phyloP scores from a whole-genome alignment of 92 coral and sea anemone species.

The Epizoanthus fatuus region DNA sequence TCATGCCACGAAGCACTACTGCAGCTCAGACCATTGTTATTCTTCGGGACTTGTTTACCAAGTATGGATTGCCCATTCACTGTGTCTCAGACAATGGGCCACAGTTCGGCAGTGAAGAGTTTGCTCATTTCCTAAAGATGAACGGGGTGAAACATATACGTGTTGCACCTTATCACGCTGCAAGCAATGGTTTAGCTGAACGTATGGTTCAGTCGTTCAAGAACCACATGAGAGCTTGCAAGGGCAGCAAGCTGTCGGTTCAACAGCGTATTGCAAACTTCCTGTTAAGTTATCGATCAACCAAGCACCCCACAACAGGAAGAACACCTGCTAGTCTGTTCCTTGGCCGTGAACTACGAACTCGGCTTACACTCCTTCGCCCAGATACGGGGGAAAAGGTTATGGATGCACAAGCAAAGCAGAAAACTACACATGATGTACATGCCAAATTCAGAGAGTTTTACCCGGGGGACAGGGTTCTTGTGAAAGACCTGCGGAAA shows the following conservation, averaged over 20 bases:
- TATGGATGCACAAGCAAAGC: conserved; percentile 51
- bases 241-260: conserved; percentile 7
- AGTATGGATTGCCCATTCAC: not conserved
- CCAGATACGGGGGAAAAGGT: conserved; percentile 40
- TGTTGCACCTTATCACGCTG: conserved; percentile 1
- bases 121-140: not conserved
- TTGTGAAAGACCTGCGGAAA: conserved; percentile 29
- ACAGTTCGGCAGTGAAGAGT: not conserved
- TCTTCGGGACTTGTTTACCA: not conserved
- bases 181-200: conserved; percentile 15
- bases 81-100: conserved; percentile 16
- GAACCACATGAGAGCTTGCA: conserved; percentile 3
- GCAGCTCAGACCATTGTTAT: conserved; percentile 8
- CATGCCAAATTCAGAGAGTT: conserved; percentile 40
- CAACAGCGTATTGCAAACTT: conserved; percentile 44
- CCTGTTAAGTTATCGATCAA: conserved; percentile 43
- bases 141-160: not conserved
- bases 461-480: conserved; percentile 46
- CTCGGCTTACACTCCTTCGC: conserved; percentile 32
- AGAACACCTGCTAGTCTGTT: conserved; percentile 56
- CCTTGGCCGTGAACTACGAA: conserved; percentile 48
- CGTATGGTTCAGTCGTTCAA: conserved; percentile 59
- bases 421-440: conserved; percentile 46
- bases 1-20: conserved; percentile 6
- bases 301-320: conserved; percentile 51